A percentile compares a stretch with the other conserved stretches of the same genome.
Evolutionary conservation across 2,797 vertebrate species (phyloP).

Genomic region (Darevskia mixta): DNA sequence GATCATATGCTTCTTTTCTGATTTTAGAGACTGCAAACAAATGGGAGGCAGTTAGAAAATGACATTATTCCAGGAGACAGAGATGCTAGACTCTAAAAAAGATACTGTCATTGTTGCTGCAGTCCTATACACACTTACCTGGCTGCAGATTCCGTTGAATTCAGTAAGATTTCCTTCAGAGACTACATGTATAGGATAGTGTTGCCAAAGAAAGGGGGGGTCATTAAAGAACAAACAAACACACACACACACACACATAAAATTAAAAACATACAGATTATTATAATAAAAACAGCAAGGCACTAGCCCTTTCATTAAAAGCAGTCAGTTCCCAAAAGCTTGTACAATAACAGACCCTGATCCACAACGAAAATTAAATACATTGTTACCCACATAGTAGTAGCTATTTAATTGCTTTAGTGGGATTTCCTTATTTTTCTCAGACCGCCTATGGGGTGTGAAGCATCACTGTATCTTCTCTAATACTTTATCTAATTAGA

Average conservation of each 20-base stretch:
- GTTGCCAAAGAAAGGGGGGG: too few species aligned
- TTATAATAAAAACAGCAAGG: too few species aligned
- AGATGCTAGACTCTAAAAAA: slow-evolving; percentile 2
- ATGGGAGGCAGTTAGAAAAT: slow-evolving; percentile 29
- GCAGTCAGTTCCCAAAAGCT: too few species aligned
- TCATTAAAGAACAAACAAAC: too few species aligned
- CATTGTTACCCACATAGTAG: neutral
- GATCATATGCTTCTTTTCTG: slow-evolving; percentile 58
- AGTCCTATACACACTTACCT: neutral
- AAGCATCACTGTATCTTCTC: slow-evolving; percentile 13
- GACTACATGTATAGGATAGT: neutral
- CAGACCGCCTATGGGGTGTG: neutral
- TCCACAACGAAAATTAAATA: slow-evolving; percentile 18
- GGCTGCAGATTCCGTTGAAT: too few species aligned
- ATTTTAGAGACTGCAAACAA: slow-evolving; percentile 27
- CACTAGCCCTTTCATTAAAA: too few species aligned
- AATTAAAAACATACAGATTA: too few species aligned
- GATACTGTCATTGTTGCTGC: slow-evolving; percentile 31
- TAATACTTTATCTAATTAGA: neutral
- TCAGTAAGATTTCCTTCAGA: too few species aligned
- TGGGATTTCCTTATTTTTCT: neutral
- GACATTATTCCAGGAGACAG: neutral
- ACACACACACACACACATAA: too few species aligned
- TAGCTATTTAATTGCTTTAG: slow-evolving; percentile 15
- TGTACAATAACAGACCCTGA: neutral